Evolutionary conservation across 1,140 invertebrate genomes (phyloP).

Genomic region (Sesamia nonagrioides): DNA sequence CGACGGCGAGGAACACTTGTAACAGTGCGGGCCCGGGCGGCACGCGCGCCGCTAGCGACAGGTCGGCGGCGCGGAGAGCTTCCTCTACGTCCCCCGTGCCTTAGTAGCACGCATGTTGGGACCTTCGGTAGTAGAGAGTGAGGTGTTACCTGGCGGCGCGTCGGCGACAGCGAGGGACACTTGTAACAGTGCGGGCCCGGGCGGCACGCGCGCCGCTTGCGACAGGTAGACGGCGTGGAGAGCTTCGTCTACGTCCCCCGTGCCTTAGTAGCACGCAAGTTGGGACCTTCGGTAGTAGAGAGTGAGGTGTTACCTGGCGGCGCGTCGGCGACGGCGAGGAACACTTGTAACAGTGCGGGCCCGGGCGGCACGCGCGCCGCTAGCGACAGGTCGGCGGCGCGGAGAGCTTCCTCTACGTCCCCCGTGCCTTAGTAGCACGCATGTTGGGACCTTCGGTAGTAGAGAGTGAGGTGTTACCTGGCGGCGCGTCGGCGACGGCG

Average conservation of each 20-base stretch:
- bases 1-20: not conserved
- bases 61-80: conserved; percentile 74
- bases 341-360: too few relatives aligned
- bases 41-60: conserved; percentile 72
- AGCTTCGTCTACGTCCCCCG: conserved; percentile 65
- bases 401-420: conserved; percentile 68
- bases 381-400: conserved; percentile 77
- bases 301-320: too few relatives aligned
- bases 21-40: conserved; percentile 67
- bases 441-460: too few relatives aligned
- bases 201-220: conserved; percentile 69
- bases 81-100: conserved; percentile 61
- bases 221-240: conserved; percentile 76
- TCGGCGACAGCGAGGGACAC: too few relatives aligned
- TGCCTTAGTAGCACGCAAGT: conserved; percentile 60
- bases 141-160: too few relatives aligned
- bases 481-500: too few relatives aligned
- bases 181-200: conserved; percentile 63
- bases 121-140: too few relatives aligned
- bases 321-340: too few relatives aligned
- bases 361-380: conserved; percentile 68
- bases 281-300: too few relatives aligned
- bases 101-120: conserved; percentile 63
- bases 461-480: too few relatives aligned
- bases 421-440: conserved; percentile 60